Base-by-base conservation (phyloP, 2,888 invertebrate genomes). In the Macrosiphum euphorbiae region DNA sequence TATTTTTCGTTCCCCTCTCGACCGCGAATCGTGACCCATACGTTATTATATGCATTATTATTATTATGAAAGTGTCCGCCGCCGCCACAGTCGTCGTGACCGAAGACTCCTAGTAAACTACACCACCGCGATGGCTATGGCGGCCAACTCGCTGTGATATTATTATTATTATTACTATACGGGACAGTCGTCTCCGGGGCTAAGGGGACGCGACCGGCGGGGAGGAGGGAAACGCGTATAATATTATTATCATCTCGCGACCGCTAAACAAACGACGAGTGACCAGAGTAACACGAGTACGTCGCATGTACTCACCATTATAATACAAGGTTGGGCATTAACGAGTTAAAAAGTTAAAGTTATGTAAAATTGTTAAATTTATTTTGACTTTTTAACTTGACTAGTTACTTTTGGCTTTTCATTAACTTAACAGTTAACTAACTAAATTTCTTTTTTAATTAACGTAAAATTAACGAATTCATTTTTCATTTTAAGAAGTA, bases 1-100 rank as follows among this genome's bases (percentile, higher is more conserved):
- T 67, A 50, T 85, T 91, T 85, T 85, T 28, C 55, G 55, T 55
- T 55, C 55, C n/a, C 67, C 67, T 35, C n/a, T 41, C 41, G 16
- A 55, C 41, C 84, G 61, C 86, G 44, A 92, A 92, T 86, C 91
- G 91, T 92, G 91, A 91, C 55, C 55, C 86, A n/a, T n/a, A 92
- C 86, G 86, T 92, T 86, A 52, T 92, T 86, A 52, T 52, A 52
- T 7, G 3, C 3, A 41, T 0, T 44, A 4, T 44, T 44, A 44
- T 52, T 52, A 52, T 52, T 52, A 92, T 86, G 91, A 92, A 92
- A 92, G 86, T 92, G 91, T 92, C 58, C 55, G 91, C 41, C 85
- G 24, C 44, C n/a, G n/a, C 58, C 58, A 41, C 44, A 20, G 28
- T 10, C 44, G 86, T 92, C 84, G 55, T 84, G 86, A 92, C 91